Evolutionary conservation across 2,888 invertebrate species (phyloP), one percentile per base, ranked within the genome.

Genomic region (Cistogaster globosa): DNA sequence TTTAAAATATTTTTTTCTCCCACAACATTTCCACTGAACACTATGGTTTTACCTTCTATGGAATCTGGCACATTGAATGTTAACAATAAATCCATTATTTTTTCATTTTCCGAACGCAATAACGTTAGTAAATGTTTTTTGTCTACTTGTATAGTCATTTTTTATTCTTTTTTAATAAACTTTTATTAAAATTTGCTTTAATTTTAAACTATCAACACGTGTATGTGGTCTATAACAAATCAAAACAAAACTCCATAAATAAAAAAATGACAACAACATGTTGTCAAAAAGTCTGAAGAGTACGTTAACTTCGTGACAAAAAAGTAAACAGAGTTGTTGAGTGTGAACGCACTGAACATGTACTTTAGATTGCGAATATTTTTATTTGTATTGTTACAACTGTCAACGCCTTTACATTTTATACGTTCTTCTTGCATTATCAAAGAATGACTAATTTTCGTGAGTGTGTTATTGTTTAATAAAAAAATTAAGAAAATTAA

Each of bases 41-140:
- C 4, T 4, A n/a, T 11, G 4, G 22, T 16, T 84, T 87, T 88
- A 92, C 92, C 91, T 84, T 92, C 91, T 1, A 89, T 86, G 0
- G 91, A 89, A 83, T 92, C 92, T 0, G 93, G 93, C 0, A 92
- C 91, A 77, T 91, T 90, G 63, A 90, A 90, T 14, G 84, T 90
- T 60, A 89, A 87, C 58, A 93, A 86, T 53, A 92, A 76, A 81
- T 91, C 88, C 55, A 89, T 63, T 5, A 92, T 91, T 45, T 88
- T 89, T 20, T 90, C 89, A 85, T 89, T 90, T 86, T 91, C 90
- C 14, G 78, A 75, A 9, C 84, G 84, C 63, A 88, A 58, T 16
- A 87, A 68, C 20, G 76, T 75, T 72, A 81, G 78, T 16, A 88
- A 83, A 58, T 79, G 79, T 63, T 87, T 88, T 60, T 84, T 87